phyloP scores from a whole-genome alignment of 2,113 vertebrate genomes.

The Lontra canadensis region DNA sequence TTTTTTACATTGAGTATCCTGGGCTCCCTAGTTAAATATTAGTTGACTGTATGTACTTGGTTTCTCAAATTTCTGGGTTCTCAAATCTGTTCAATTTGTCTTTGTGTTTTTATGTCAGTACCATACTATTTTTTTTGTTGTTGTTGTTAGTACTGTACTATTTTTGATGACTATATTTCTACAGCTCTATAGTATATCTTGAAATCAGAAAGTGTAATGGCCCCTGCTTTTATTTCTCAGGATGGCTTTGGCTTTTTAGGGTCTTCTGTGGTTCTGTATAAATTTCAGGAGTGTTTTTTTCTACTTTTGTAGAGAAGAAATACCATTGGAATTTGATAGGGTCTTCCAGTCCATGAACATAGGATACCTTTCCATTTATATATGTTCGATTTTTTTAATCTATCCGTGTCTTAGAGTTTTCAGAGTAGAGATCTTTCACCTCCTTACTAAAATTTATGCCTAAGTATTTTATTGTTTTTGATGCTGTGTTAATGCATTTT shows the following conservation, averaged over 20 bases:
- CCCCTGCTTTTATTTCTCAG: not conserved
- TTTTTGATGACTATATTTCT: not conserved
- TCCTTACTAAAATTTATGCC: not conserved
- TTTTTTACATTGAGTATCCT: not conserved
- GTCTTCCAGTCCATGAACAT: not conserved
- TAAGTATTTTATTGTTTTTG: not conserved
- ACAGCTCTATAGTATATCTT: not conserved
- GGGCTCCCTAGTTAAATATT: not conserved
- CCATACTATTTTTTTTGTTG: too few species aligned
- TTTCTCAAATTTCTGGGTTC: not conserved
- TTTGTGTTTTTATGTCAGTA: not conserved
- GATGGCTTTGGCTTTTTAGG: not conserved
- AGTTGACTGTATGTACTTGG: not conserved
- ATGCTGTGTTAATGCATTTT: not conserved
- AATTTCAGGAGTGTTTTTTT: not conserved
- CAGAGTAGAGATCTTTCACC: not conserved
- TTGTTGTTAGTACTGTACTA: not conserved
- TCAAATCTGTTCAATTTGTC: not conserved
- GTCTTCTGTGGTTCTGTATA: not conserved
- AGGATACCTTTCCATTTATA: not conserved
- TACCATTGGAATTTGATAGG: not conserved
- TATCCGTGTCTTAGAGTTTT: not conserved
- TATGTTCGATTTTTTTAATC: not conserved
- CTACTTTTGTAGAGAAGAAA: not conserved
- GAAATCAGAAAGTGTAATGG: not conserved